Percentiles rank a stretch among this genome's conserved stretches.
Evolutionary conservation across 2,888 invertebrate species (phyloP).

Genomic region (Hypena proboscidalis): DNA sequence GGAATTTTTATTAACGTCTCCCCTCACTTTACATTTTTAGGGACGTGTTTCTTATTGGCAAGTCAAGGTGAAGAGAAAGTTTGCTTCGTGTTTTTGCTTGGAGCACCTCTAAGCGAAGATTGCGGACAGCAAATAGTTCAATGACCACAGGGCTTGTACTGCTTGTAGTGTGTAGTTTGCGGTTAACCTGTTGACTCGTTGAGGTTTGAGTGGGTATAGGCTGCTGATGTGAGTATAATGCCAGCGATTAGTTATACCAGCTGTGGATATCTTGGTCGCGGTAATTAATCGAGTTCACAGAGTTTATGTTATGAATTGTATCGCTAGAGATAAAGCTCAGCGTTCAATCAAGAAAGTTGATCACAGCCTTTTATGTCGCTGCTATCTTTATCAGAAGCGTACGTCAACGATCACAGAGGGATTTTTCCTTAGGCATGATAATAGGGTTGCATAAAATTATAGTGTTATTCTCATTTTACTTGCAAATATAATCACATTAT

Average conservation of each 20-base stretch:
- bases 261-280: slow-evolving; percentile 34
- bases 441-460: slow-evolving; percentile 61
- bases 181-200: slow-evolving; percentile 49
- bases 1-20: slow-evolving; percentile 85
- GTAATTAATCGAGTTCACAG: slow-evolving; percentile 36
- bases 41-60: slow-evolving; percentile 66
- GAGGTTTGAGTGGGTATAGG: slow-evolving; percentile 19
- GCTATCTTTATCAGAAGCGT: slow-evolving; percentile 45
- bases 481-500: slow-evolving; percentile 83
- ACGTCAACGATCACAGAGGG: slow-evolving; percentile 51
- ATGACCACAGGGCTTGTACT: slow-evolving; percentile 32
- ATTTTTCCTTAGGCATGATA: slow-evolving; percentile 56
- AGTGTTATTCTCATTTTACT: slow-evolving; percentile 71
- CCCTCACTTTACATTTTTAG: slow-evolving; percentile 78
- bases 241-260: slow-evolving; percentile 39
- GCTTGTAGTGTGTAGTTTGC: slow-evolving; percentile 31
- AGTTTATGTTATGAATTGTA: slow-evolving; percentile 28
- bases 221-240: slow-evolving; percentile 7
- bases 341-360: slow-evolving; percentile 23
- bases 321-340: slow-evolving; percentile 26
- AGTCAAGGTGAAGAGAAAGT: slow-evolving; percentile 65
- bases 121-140: slow-evolving; percentile 43
- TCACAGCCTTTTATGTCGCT: slow-evolving; percentile 25
- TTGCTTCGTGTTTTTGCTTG: slow-evolving; percentile 53
- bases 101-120: slow-evolving; percentile 29